phyloP scores from a whole-genome alignment of 2,888 invertebrate genomes.

The Siphlonurus alternatus region DNA sequence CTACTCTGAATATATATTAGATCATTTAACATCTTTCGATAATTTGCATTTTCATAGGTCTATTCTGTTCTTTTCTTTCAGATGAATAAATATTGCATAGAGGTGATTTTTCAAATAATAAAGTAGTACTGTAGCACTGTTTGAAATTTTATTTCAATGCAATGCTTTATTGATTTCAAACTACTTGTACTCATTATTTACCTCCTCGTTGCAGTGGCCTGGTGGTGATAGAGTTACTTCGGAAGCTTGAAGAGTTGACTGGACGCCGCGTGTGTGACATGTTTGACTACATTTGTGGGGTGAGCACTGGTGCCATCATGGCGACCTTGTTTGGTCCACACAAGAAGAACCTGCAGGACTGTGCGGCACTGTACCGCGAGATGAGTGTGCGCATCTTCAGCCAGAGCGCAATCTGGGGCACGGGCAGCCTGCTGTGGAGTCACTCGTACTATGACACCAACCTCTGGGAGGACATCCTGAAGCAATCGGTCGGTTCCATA shows the following conservation, averaged over 20 bases:
- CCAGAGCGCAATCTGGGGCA: constrained; percentile 46
- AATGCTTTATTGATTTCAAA: too few relatives aligned
- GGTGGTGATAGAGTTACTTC: constrained; percentile 64
- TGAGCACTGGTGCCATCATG: constrained; percentile 70
- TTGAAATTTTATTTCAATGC: too few relatives aligned
- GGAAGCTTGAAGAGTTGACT: constrained; percentile 54
- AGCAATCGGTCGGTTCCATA: constrained; percentile 42
- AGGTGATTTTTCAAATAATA: too few relatives aligned
- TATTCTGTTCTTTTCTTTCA: too few relatives aligned
- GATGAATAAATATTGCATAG: too few relatives aligned
- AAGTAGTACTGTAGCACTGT: too few relatives aligned
- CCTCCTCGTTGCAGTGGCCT: constrained; percentile 55
- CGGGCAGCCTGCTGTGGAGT: constrained; percentile 60
- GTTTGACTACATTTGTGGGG: constrained; percentile 77
- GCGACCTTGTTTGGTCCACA: constrained; percentile 44
- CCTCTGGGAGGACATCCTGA: constrained; percentile 62
- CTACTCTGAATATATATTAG: too few relatives aligned
- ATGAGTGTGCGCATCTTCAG: constrained; percentile 47
- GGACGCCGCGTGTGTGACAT: constrained; percentile 51
- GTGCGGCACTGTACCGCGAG: constrained; percentile 39
- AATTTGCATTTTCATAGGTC: too few relatives aligned
- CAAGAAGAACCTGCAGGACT: constrained; percentile 38
- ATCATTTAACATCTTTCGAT: too few relatives aligned
- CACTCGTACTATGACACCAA: constrained; percentile 80
- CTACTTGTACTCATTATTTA: too few relatives aligned